A percentile compares a stretch with the other conserved stretches of the same genome.
Evolutionary conservation across 2,888 invertebrate species (phyloP).

Genomic region (Ernsta delagoae): DNA sequence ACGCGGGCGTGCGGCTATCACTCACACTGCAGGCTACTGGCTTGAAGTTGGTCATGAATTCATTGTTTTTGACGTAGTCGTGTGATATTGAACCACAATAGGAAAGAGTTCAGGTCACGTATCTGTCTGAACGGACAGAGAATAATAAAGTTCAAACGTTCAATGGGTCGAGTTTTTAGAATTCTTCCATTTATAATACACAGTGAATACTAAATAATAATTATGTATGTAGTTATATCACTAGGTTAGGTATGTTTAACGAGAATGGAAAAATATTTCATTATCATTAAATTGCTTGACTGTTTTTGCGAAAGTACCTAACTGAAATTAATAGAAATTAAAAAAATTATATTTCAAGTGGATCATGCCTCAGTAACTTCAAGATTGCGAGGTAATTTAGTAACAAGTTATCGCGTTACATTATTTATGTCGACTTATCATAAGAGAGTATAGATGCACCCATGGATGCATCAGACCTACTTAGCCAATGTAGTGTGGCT

Average conservation of each 20-base stretch:
- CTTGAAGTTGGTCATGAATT: conserved; percentile 75
- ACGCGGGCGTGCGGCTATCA: conserved; percentile 35
- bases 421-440: conserved; percentile 38
- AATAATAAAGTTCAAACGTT: conserved; percentile 74
- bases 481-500: conserved; percentile 69
- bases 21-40: conserved; percentile 26
- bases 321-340: not conserved
- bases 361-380: conserved; percentile 25
- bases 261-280: conserved; percentile 12
- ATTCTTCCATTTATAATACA: conserved; percentile 60
- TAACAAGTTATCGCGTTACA: conserved; percentile 36
- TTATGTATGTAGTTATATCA: conserved; percentile 41
- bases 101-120: conserved; percentile 81
- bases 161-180: conserved; percentile 72
- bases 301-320: conserved; percentile 3
- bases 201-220: conserved; percentile 52
- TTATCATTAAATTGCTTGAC: conserved; percentile 20
- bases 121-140: conserved; percentile 62
- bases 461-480: conserved; percentile 61
- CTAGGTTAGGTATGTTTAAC: not conserved
- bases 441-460: conserved; percentile 43
- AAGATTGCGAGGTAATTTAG: conserved; percentile 34
- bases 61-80: conserved; percentile 78
- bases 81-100: conserved; percentile 79
- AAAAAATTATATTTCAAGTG: conserved; percentile 12